These are phyloP conservation scores for Malthinus seriepunctatus DNA, from an alignment of 2,888 invertebrate genomes.

Conservation along the genomic window DNA sequence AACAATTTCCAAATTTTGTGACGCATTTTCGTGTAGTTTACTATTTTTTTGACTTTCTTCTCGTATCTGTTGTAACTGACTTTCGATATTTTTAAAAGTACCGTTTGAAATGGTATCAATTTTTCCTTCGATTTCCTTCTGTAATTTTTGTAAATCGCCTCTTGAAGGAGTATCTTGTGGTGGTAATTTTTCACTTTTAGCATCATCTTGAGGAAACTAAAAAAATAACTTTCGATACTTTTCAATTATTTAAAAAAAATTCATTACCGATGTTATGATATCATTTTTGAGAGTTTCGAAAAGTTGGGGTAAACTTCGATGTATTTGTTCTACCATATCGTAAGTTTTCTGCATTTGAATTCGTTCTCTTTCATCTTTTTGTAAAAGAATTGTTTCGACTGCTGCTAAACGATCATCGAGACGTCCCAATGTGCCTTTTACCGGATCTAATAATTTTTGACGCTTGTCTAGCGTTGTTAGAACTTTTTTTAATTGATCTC, in stretches of 20 bases:
- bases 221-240: not conserved
- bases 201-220: slow-evolving; percentile 16
- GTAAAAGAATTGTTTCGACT: slow-evolving; percentile 75
- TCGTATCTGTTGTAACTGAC: slow-evolving; percentile 46
- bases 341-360: slow-evolving; percentile 65
- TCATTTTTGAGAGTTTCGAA: slow-evolving; percentile 55
- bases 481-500: slow-evolving; percentile 78
- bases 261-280: slow-evolving; percentile 45
- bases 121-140: slow-evolving; percentile 43
- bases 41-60: slow-evolving; percentile 52
- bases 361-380: slow-evolving; percentile 70
- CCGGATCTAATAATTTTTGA: slow-evolving; percentile 68
- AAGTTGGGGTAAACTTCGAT: slow-evolving; percentile 56
- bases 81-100: slow-evolving; percentile 42
- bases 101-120: slow-evolving; percentile 44
- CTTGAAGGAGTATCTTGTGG: slow-evolving; percentile 36
- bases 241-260: not conserved
- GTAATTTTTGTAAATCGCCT: slow-evolving; percentile 43
- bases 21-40: slow-evolving; percentile 54
- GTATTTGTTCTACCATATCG: slow-evolving; percentile 60
- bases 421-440: slow-evolving; percentile 69
- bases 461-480: slow-evolving; percentile 73
- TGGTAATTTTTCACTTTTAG: slow-evolving; percentile 22
- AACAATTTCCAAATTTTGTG: slow-evolving; percentile 54
- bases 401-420: slow-evolving; percentile 76